These are phyloP conservation scores for Hemibagrus guttatus DNA, from an alignment of 2,797 vertebrate species.

Conservation along the genomic window DNA sequence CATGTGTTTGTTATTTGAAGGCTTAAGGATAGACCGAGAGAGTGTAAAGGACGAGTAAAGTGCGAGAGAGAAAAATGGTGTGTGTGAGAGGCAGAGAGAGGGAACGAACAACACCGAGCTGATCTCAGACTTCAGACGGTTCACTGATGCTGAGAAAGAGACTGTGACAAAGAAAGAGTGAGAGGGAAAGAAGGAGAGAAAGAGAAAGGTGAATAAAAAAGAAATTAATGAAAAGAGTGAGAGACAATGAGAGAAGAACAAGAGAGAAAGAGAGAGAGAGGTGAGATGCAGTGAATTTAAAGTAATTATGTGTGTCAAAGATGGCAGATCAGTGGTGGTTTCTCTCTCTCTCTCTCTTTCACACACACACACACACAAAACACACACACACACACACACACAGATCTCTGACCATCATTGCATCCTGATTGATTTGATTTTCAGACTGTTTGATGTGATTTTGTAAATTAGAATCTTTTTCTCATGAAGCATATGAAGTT, in stretches of 20 bases:
- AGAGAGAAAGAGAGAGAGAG: neutral
- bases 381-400: neutral
- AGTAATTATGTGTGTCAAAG: neutral
- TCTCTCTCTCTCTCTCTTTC: neutral
- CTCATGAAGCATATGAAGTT: neutral
- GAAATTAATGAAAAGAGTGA: neutral
- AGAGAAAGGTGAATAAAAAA: neutral
- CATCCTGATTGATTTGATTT: neutral
- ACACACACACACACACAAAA: neutral
- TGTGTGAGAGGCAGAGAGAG: neutral
- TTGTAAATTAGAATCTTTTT: neutral
- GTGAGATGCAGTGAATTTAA: neutral
- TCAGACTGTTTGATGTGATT: neutral
- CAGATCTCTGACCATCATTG: neutral
- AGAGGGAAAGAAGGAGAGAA: neutral
- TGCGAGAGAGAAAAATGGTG: neutral
- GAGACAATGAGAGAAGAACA: neutral
- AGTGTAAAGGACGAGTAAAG: slow-evolving; percentile 3
- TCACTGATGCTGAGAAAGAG: neutral
- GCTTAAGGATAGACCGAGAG: slow-evolving; percentile 15
- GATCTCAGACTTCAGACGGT: neutral
- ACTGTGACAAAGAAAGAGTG: neutral
- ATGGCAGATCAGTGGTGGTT: neutral
- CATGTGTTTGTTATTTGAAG: slow-evolving; percentile 8
- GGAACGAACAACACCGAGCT: slow-evolving; percentile 2